Conservation (phyloP, 2,113 vertebrate genomes). For the Rana temporaria region DNA sequence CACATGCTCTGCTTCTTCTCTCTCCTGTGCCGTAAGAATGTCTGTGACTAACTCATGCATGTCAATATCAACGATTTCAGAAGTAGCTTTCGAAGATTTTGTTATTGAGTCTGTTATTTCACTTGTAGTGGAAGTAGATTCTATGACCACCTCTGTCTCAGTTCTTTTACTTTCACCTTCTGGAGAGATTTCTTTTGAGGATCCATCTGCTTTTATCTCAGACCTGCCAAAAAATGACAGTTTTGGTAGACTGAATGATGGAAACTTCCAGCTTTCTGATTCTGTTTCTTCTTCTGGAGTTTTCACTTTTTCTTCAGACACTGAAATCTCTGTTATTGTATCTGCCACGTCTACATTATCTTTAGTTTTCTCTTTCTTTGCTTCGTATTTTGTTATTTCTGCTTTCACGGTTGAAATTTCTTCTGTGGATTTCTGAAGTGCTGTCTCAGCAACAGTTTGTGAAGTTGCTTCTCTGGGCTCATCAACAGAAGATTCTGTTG, state of each 20-base stretch:
- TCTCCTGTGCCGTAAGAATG: background rate
- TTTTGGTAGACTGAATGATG: background rate
- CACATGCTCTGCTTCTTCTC: background rate
- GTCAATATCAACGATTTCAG: background rate
- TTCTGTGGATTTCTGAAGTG: background rate
- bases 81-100: constrained; percentile 8
- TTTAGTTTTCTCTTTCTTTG: background rate
- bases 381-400: background rate
- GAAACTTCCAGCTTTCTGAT: background rate
- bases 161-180: too few species aligned
- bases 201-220: background rate
- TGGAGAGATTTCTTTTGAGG: background rate
- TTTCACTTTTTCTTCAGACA: background rate
- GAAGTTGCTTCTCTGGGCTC: background rate
- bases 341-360: background rate
- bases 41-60: background rate
- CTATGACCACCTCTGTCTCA: too few species aligned
- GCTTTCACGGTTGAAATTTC: background rate
- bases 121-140: too few species aligned
- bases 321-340: background rate
- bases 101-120: too few species aligned
- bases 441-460: too few species aligned
- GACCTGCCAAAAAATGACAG: background rate
- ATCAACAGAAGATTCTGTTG: background rate
- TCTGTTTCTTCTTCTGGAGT: background rate